phyloP scores from a whole-genome alignment of 2,113 vertebrate genomes.

The Anser brachyrhynchus region DNA sequence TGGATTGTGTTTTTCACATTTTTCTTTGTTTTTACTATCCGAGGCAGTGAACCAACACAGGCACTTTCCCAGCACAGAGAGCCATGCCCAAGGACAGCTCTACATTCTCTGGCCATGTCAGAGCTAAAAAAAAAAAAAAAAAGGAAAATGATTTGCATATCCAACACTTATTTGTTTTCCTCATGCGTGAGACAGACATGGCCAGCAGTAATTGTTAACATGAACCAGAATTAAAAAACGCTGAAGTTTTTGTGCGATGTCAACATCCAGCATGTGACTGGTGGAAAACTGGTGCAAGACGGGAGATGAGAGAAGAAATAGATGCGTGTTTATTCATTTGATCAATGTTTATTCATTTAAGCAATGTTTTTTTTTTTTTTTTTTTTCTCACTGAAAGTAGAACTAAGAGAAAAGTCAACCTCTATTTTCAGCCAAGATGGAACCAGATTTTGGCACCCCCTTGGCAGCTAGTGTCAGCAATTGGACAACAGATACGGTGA shows the following conservation, averaged over 20 bases:
- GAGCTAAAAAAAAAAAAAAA: neutral
- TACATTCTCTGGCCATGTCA: neutral
- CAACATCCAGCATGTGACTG: neutral
- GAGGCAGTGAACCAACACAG: neutral
- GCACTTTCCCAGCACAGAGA: neutral
- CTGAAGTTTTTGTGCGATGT: neutral
- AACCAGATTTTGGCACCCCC: neutral
- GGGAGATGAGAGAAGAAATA: neutral
- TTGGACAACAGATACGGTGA: neutral
- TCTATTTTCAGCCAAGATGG: neutral
- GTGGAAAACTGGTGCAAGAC: neutral
- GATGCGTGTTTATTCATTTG: neutral
- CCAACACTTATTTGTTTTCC: neutral
- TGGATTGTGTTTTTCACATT: slow-evolving; percentile 16
- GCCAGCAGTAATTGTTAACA: neutral
- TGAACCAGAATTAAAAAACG: neutral
- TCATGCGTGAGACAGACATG: neutral
- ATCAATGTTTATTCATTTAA: neutral
- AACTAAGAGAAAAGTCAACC: neutral
- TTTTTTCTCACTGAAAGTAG: neutral
- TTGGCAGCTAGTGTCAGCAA: neutral
- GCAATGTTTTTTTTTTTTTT: neutral
- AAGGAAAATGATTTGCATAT: neutral
- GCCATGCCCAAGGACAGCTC: neutral
- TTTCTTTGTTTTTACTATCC: neutral